phyloP scores from a whole-genome alignment of 1,140 invertebrate species.

The Agrilus planipennis region DNA sequence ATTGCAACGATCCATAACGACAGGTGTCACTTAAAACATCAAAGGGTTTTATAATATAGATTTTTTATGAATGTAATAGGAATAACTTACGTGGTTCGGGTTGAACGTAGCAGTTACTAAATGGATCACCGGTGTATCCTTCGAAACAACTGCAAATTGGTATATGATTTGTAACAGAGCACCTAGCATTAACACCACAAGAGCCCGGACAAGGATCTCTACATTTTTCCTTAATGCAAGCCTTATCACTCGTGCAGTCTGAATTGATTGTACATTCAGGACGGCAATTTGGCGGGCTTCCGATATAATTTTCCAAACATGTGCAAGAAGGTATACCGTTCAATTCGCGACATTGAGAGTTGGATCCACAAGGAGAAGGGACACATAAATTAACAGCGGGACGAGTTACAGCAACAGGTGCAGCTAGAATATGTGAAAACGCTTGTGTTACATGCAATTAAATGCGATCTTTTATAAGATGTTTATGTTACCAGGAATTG shows the following conservation, averaged over 20 bases:
- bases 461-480: neutral
- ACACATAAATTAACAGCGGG: slow-evolving; percentile 44
- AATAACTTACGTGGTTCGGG: slow-evolving; percentile 30
- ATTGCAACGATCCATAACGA: slow-evolving; percentile 41
- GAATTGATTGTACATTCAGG: slow-evolving; percentile 55
- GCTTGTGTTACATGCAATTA: neutral
- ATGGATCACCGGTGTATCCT: slow-evolving; percentile 54
- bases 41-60: neutral
- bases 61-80: neutral
- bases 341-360: slow-evolving; percentile 48
- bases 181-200: slow-evolving; percentile 48
- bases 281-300: slow-evolving; percentile 51
- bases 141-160: slow-evolving; percentile 50
- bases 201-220: slow-evolving; percentile 52
- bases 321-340: slow-evolving; percentile 45
- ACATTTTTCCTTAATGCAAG: slow-evolving; percentile 52
- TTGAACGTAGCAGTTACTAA: slow-evolving; percentile 40
- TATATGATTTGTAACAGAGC: slow-evolving; percentile 49
- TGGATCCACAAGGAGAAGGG: slow-evolving; percentile 53
- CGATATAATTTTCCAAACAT: slow-evolving; percentile 47
- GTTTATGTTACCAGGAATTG: slow-evolving; percentile 34
- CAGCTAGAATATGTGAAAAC: slow-evolving; percentile 16
- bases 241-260: slow-evolving; percentile 47
- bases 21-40: slow-evolving; percentile 11
- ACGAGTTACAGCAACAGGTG: slow-evolving; percentile 18